Conservation (phyloP, 1,140 invertebrate genomes). For the Bombus impatiens region DNA sequence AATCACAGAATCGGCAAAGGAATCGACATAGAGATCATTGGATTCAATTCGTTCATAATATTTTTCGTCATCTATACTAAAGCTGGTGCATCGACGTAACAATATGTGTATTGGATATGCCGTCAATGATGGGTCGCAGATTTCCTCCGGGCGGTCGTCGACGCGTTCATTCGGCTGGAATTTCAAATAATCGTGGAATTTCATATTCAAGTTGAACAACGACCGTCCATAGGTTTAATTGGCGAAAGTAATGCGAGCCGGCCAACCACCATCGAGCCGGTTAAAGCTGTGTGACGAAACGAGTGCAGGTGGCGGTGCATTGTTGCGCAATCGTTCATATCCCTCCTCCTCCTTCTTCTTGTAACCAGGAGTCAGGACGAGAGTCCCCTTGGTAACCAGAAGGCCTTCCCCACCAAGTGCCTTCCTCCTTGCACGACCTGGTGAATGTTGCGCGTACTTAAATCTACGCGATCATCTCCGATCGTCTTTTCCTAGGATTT, state of each 20-base stretch:
- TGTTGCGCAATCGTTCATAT: slow-evolving; percentile 66
- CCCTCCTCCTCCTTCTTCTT: slow-evolving; percentile 34
- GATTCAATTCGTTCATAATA: not conserved
- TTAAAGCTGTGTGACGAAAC: slow-evolving; percentile 71
- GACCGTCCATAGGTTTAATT: slow-evolving; percentile 66
- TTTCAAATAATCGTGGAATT: slow-evolving; percentile 59
- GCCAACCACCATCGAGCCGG: slow-evolving; percentile 55
- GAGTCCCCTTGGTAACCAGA: slow-evolving; percentile 53
- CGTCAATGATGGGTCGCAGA: not conserved
- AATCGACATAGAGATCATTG: not conserved
- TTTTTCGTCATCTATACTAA: not conserved
- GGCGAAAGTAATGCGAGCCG: slow-evolving; percentile 72
- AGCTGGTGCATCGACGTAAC: not conserved
- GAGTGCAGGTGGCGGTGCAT: slow-evolving; percentile 73
- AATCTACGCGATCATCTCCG: slow-evolving; percentile 31
- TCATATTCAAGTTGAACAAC: slow-evolving; percentile 67
- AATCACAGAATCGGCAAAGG: not conserved
- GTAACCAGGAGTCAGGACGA: slow-evolving; percentile 58
- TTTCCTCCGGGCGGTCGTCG: not conserved
- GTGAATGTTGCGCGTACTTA: slow-evolving; percentile 60
- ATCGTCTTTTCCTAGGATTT: slow-evolving; percentile 7
- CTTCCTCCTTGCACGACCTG: slow-evolving; percentile 43
- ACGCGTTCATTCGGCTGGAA: slow-evolving; percentile 40
- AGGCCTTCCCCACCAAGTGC: slow-evolving; percentile 35
- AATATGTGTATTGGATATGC: not conserved